A percentile compares a stretch with the other conserved stretches of the same genome.
Evolutionary conservation across 2,888 invertebrate genomes (phyloP).

Genomic region (Neocrepidodera transversa): DNA sequence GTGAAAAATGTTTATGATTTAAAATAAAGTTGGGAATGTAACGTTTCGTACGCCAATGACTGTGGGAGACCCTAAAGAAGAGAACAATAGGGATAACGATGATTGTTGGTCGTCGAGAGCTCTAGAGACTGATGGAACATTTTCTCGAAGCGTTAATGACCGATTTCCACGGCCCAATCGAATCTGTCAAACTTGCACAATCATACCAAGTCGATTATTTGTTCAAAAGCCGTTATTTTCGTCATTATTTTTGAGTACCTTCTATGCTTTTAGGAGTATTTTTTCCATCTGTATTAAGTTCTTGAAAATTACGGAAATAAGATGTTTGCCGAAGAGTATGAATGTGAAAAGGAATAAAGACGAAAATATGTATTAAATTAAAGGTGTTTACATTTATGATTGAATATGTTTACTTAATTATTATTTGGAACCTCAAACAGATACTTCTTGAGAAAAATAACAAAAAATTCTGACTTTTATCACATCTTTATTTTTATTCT

Average conservation of each 20-base stretch:
- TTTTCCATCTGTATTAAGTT: constrained; percentile 35
- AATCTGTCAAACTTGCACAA: constrained; percentile 56
- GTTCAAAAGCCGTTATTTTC: constrained; percentile 45
- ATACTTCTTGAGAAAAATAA: too few species aligned
- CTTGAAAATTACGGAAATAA: constrained; percentile 21
- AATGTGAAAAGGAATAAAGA: too few species aligned
- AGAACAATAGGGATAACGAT: constrained; percentile 60
- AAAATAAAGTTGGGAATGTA: too few species aligned
- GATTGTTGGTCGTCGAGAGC: constrained; percentile 58
- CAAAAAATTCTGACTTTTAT: too few species aligned
- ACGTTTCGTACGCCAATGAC: constrained; percentile 6
- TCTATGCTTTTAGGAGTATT: constrained; percentile 21
- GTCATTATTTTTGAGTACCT: constrained; percentile 41
- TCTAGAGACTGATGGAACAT: constrained; percentile 57
- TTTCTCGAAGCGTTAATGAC: constrained; percentile 58
- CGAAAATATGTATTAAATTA: too few species aligned
- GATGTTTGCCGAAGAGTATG: constrained; percentile 9
- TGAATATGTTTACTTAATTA: too few species aligned
- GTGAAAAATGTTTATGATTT: too few species aligned
- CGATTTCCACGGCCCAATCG: constrained; percentile 51
- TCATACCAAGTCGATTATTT: constrained; percentile 51
- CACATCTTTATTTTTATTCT: too few species aligned
- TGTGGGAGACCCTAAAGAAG: constrained; percentile 31
- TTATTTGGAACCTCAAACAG: too few species aligned
- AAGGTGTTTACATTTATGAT: too few species aligned